Evolutionary conservation across 2,888 invertebrate genomes (phyloP), one percentile per base, ranked within the genome.

Genomic region (Cheilosia vernalis): DNA sequence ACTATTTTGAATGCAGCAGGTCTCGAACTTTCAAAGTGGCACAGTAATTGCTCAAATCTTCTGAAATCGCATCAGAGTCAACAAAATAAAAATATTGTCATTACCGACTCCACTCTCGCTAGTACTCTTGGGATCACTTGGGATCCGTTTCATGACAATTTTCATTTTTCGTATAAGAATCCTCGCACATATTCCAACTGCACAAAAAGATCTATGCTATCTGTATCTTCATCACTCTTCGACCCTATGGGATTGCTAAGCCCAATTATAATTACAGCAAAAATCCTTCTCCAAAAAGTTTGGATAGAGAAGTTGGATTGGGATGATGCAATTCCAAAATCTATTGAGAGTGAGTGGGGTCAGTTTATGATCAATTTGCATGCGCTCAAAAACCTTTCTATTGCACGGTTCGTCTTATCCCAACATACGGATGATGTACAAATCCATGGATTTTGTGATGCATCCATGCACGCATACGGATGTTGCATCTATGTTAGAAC

Each of bases 191-290:
- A 51, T 24, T 19, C 24, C 9, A 19, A 30, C 10, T 30, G 40
- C 13, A 56, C 74, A n/a, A 42, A 56, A 33, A 42, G 55, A 66
- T 24, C 40, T 40, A 55, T 74, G 17, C 21, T 63, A 10, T 74
- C 74, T 15, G 13, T 51, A 9, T 37, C 30, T 24, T 64, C 83
- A 7, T 51, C 69, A 51, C 67, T 82, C 7, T 87, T 64, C n/a
- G 82, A 87, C 27, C 70, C 83, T 7, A 47, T 73, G 47, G 66
- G 80, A 7, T 30, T 85, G 24, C 17, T 87, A 17, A 69, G 83
- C 37, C 83, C 81, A 13, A 73, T 87, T 1, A 58, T n/a, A n/a
- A n/a, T n/a, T n/a, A n/a, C n/a, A n/a, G n/a, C n/a, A n/a, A n/a
- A n/a, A n/a, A n/a, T n/a, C n/a, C n/a, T n/a, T n/a, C n/a, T n/a